Evolutionary conservation across 2,797 vertebrate genomes (phyloP).

Genomic region (Micromesistius poutassou): DNA sequence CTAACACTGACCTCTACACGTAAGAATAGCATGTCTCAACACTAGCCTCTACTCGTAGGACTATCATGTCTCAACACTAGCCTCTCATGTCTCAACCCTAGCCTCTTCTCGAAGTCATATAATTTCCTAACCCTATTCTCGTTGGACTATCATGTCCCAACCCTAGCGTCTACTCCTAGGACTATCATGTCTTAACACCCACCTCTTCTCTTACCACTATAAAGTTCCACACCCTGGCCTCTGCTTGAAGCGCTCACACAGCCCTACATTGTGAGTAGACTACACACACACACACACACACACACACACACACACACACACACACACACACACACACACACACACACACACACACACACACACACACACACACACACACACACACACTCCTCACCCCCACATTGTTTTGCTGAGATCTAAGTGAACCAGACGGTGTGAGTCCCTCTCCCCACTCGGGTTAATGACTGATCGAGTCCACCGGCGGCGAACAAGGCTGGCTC

Average conservation of each 20-base stretch:
- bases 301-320: neutral
- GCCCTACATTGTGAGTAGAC: constrained; percentile 50
- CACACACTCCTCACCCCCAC: constrained; percentile 16
- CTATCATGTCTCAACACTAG: neutral
- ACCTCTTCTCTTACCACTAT: neutral
- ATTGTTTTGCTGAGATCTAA: constrained; percentile 50
- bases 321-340: neutral
- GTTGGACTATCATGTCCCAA: neutral
- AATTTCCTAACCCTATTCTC: neutral
- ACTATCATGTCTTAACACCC: neutral
- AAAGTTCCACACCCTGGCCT: constrained; percentile 8
- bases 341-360: neutral
- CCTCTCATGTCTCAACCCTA: neutral
- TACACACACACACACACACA: neutral
- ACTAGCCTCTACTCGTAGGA: neutral
- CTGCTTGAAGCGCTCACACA: constrained; percentile 25
- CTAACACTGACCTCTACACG: neutral
- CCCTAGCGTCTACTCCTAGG: neutral
- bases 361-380: neutral
- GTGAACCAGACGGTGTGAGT: constrained; percentile 68
- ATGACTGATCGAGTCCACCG: constrained; percentile 65
- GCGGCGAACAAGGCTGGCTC: constrained; percentile 55
- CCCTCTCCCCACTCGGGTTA: constrained; percentile 61
- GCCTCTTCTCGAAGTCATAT: neutral
- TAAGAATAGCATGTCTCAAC: neutral